Evolutionary conservation across 2,888 invertebrate species (phyloP).

Genomic region (Campopleginae sp.): DNA sequence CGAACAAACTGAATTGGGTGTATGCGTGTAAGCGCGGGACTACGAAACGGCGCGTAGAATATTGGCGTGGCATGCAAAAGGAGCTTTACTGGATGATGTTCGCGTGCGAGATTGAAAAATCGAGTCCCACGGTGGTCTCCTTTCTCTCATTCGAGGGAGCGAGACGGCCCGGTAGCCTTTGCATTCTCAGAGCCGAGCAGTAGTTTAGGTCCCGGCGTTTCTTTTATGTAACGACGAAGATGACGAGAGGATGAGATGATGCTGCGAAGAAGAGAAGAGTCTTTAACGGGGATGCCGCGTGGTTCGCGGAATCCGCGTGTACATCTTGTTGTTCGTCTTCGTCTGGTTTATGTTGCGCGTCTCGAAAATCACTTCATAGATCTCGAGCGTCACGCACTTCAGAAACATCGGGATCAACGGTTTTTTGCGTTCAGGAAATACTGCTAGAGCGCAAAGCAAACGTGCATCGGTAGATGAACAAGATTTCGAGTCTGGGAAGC

Average conservation of each 20-base stretch:
- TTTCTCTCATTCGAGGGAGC: conserved; percentile 49
- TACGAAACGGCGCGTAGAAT: conserved; percentile 8
- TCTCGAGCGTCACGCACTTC: conserved; percentile 70
- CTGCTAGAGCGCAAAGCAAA: neutral
- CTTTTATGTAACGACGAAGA: conserved; percentile 79
- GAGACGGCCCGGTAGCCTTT: conserved; percentile 69
- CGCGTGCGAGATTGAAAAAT: conserved; percentile 78
- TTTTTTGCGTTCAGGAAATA: conserved; percentile 25
- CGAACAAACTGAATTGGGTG: neutral
- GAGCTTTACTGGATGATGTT: conserved; percentile 66
- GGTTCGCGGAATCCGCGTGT: conserved; percentile 76
- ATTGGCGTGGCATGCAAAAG: neutral
- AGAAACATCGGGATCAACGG: conserved; percentile 48
- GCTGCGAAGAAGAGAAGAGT: conserved; percentile 11
- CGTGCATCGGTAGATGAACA: neutral
- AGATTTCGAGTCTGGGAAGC: conserved; percentile 28
- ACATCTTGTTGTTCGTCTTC: conserved; percentile 23
- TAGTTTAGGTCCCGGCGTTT: conserved; percentile 75
- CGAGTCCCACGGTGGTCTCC: conserved; percentile 76
- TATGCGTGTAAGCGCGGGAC: neutral
- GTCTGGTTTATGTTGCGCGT: conserved; percentile 40
- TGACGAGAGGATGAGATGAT: conserved; percentile 17
- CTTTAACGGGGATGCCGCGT: conserved; percentile 45
- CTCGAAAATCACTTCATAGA: conserved; percentile 47
- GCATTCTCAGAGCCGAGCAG: conserved; percentile 78